Base-by-base conservation (phyloP, 2,888 invertebrate species). In the Ectemnius cavifrons region DNA sequence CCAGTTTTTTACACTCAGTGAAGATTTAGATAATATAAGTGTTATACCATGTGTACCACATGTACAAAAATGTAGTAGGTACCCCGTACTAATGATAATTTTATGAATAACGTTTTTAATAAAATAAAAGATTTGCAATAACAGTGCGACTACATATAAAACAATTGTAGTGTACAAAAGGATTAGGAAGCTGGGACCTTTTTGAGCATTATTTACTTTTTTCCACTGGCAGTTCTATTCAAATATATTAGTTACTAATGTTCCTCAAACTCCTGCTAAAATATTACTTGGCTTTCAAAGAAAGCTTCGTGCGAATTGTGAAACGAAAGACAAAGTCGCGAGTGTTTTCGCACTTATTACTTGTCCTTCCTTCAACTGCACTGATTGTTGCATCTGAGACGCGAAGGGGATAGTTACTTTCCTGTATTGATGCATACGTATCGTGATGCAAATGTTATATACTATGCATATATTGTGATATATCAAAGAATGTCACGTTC, bases 201-300 rank as follows among this genome's bases (percentile, higher is more conserved):
- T 80, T 89, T 89, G 89, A 89, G 89, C 89, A 89, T 86, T 86
- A 81, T 83, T 88, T 83, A 81, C 82, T 84, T 69, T 77, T 78
- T 78, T 84, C 78, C 79, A 84, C 85, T 89, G 89, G 89, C 89
- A 89, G 89, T 89, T 86, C 88, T 89, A 88, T 86, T 86, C 84
- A 82, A 84, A 69, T 82, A 61, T 70, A 75, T 82, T 85, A 84
- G 78, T 83, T 81, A 77, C 84, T 88, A 88, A 79, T 80, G 79
- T 66, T 69, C 79, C 72, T 73, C 71, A 75, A 67, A 71, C 49
- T 63, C 73, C 67, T 64, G 74, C 46, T 73, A 67, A 76, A 74
- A 68, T 76, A 78, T 75, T 68, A 73, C 64, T 75, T 73, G 73
- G 63, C 57, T 74, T 69, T 61, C 60, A 73, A 79, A 77, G 67